A percentile compares a stretch with the other conserved stretches of the same genome.
Conservation (phyloP, 2,888 invertebrate genomes). For the Lymantria monacha region DNA sequence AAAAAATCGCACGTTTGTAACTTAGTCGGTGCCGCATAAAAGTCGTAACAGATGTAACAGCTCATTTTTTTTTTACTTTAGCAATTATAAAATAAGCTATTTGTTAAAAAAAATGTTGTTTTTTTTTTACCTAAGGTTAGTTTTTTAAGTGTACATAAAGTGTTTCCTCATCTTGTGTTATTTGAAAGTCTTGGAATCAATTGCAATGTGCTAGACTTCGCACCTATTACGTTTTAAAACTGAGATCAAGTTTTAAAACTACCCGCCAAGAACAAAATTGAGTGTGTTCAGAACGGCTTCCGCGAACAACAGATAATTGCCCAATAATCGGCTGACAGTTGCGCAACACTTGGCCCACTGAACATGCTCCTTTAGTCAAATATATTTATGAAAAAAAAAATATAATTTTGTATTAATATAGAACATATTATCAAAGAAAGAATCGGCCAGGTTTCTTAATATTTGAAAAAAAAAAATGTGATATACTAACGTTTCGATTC, state of each 20-base stretch:
- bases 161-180: slow-evolving; percentile 13
- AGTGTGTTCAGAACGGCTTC: slow-evolving; percentile 26
- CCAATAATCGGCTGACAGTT: background rate
- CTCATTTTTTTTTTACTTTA: slow-evolving; percentile 20
- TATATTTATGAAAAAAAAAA: slow-evolving; percentile 27
- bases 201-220: slow-evolving; percentile 38
- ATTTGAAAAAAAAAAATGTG: slow-evolving; percentile 42
- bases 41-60: slow-evolving; percentile 12
- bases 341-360: slow-evolving; percentile 5
- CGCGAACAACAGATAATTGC: background rate
- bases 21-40: too few relatives aligned
- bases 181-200: slow-evolving; percentile 15
- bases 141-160: slow-evolving; percentile 33
- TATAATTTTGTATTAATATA: slow-evolving; percentile 32
- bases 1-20: too few relatives aligned
- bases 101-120: slow-evolving; percentile 21
- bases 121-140: slow-evolving; percentile 29
- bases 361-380: slow-evolving; percentile 34
- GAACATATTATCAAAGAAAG: slow-evolving; percentile 2
- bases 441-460: slow-evolving; percentile 56
- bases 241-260: slow-evolving; percentile 17
- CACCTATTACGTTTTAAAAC: slow-evolving; percentile 34
- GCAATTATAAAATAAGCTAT: slow-evolving; percentile 24
- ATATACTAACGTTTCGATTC: slow-evolving; percentile 44
- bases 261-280: slow-evolving; percentile 32